These are phyloP conservation scores for Drosophila multiciliata DNA, from an alignment of 2,888 invertebrate species.

Conservation along the genomic window DNA sequence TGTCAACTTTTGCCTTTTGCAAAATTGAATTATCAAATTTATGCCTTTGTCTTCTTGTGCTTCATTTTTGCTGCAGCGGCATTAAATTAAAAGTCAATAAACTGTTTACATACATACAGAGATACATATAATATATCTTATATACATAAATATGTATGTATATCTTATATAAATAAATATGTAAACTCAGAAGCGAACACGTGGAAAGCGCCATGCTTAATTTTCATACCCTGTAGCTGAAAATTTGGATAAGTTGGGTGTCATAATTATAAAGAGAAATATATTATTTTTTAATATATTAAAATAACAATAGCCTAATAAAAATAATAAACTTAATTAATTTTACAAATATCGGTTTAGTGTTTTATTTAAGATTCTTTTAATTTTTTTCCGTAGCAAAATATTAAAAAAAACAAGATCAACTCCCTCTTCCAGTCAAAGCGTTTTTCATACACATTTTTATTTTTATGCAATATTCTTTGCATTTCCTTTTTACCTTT, in stretches of 20 bases:
- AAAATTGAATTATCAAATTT: slow-evolving; percentile 43
- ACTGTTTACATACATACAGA: slow-evolving; percentile 18
- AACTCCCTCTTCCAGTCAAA: background rate
- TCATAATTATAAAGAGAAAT: accelerated
- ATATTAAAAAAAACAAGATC: background rate
- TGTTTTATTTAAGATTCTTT: background rate
- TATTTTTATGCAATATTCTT: slow-evolving; percentile 15
- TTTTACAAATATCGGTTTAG: background rate
- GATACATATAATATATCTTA: background rate
- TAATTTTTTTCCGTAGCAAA: background rate
- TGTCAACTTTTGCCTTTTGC: slow-evolving; percentile 37
- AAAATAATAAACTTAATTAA: background rate
- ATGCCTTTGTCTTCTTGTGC: slow-evolving; percentile 10
- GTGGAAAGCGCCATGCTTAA: slow-evolving; percentile 41
- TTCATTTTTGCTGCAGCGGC: slow-evolving; percentile 29
- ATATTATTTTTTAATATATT: too few relatives aligned
- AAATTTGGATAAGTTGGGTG: background rate
- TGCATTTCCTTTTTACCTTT: slow-evolving; percentile 17
- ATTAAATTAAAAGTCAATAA: slow-evolving; percentile 60
- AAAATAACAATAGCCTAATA: background rate
- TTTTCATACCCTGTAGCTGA: slow-evolving; percentile 7
- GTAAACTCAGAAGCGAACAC: slow-evolving; percentile 33
- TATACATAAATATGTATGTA: background rate
- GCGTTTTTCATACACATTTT: background rate
- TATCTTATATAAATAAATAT: background rate